Conservation (phyloP, 2,797 vertebrate genomes). For the Nannoperca obscura region DNA sequence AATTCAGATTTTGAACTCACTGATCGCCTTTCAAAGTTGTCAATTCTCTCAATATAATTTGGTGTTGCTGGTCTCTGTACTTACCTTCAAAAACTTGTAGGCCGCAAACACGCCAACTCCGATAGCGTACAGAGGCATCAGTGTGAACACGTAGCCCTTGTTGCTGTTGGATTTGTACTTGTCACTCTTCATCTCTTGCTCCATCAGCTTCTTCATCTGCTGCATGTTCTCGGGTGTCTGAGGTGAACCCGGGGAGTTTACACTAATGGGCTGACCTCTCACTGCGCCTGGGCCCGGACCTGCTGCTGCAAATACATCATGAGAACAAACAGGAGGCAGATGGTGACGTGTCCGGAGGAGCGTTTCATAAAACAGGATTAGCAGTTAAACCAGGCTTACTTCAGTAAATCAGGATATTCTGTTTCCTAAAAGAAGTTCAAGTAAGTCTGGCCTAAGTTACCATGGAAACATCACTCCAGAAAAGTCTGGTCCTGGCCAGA, state of each 20-base stretch:
- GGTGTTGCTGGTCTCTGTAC: not conserved
- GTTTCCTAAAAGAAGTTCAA: not conserved
- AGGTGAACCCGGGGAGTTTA: conserved; percentile 70
- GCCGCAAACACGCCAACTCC: conserved; percentile 92
- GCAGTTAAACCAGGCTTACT: not conserved
- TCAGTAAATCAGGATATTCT: not conserved
- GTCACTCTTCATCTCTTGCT: conserved; percentile 89
- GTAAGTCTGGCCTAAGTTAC: not conserved
- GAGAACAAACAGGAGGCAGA: not conserved
- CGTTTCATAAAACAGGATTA: not conserved
- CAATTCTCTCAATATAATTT: too few species aligned
- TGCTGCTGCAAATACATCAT: conserved; percentile 5
- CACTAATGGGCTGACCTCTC: conserved; percentile 67
- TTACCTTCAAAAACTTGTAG: conserved; percentile 93
- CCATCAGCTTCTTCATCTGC: conserved; percentile 91
- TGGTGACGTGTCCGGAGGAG: not conserved
- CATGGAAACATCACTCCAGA: not conserved
- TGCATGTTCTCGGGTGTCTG: conserved; percentile 84
- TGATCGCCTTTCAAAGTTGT: not conserved
- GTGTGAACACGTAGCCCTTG: conserved; percentile 92
- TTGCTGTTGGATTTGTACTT: conserved; percentile 85
- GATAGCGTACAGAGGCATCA: conserved; percentile 93
- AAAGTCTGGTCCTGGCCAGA: not conserved
- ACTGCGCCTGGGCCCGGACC: conserved; percentile 63
- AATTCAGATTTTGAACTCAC: not conserved